These are phyloP conservation scores for Condylura cristata DNA, from an alignment of 2,113 vertebrate genomes.

Conservation along the genomic window DNA sequence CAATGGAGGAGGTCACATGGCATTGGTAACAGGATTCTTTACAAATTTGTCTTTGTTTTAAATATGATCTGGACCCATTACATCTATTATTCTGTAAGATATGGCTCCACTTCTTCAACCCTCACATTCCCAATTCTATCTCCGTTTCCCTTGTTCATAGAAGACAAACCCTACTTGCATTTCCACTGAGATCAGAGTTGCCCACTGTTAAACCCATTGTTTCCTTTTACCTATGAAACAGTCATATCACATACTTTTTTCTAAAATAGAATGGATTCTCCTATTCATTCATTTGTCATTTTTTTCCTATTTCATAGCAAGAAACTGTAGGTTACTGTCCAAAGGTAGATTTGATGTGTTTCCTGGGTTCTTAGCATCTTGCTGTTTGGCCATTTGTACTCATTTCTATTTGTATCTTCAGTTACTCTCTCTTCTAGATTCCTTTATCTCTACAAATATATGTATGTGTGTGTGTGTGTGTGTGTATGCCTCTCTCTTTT, in stretches of 20 bases:
- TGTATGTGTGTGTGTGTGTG: background rate
- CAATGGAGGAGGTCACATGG: background rate
- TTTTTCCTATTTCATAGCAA: background rate
- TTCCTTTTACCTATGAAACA: background rate
- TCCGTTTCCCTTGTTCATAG: background rate
- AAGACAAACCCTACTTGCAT: background rate
- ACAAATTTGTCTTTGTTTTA: conserved; percentile 32
- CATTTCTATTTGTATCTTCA: background rate
- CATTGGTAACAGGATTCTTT: background rate
- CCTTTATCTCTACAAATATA: background rate
- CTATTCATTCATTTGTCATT: background rate
- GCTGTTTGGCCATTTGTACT: background rate
- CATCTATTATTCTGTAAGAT: background rate
- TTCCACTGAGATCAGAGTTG: background rate
- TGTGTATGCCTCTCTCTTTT: background rate
- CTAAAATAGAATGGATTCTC: background rate
- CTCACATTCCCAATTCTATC: background rate
- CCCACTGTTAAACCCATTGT: background rate
- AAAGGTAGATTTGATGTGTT: background rate
- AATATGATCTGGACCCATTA: background rate
- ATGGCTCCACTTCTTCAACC: background rate
- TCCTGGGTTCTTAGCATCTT: background rate
- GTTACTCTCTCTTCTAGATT: background rate
- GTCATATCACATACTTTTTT: background rate
- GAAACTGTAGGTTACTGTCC: background rate